Evolutionary conservation across 2,113 vertebrate genomes (phyloP).

Genomic region (Mohoua ochrocephala): DNA sequence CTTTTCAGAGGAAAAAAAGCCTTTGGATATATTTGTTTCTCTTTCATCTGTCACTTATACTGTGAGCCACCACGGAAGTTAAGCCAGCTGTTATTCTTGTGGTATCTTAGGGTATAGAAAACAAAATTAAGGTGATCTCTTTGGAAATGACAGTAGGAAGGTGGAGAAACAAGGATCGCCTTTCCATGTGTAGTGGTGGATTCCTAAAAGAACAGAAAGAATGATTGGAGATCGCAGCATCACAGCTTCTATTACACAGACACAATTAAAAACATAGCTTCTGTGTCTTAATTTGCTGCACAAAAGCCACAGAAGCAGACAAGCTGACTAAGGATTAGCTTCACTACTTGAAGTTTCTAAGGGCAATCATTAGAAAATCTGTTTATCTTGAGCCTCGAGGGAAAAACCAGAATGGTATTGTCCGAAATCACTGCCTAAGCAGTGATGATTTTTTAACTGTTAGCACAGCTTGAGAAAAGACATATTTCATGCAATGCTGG

Average conservation of each 20-base stretch:
- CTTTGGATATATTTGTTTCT: background rate
- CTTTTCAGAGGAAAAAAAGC: background rate
- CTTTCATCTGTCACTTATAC: background rate
- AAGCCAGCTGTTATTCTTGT: background rate
- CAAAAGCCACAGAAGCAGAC: background rate
- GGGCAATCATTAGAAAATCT: background rate
- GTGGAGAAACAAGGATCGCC: background rate
- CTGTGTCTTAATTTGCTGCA: background rate
- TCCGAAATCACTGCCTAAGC: background rate
- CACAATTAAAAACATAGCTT: background rate
- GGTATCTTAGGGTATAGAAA: background rate
- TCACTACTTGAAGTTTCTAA: background rate
- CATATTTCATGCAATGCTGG: background rate
- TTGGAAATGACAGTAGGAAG: background rate
- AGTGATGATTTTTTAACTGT: background rate
- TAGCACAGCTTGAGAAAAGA: background rate
- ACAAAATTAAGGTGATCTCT: background rate
- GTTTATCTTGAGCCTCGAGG: background rate
- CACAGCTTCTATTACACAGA: background rate
- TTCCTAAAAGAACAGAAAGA: background rate
- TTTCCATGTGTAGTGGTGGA: accelerated
- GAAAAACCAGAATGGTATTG: background rate
- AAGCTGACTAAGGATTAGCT: background rate
- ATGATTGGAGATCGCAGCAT: background rate
- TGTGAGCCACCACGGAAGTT: background rate